Base-by-base conservation (phyloP, 2,888 invertebrate species). In the Noctua janthe region DNA sequence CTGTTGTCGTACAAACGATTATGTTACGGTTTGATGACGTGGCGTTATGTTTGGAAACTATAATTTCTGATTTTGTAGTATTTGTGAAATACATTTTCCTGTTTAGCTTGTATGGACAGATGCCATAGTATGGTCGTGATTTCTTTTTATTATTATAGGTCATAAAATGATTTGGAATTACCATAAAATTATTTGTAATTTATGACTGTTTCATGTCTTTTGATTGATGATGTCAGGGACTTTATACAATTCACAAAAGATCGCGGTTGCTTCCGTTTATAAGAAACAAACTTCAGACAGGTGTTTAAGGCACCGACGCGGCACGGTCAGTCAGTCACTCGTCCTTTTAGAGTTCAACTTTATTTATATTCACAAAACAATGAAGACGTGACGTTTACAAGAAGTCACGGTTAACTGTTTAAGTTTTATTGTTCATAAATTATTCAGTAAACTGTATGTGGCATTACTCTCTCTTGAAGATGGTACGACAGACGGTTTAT, bases 1-100 rank as follows among this genome's bases (percentile, higher is more conserved):
- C 92, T 93, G 89, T 69, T 59, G 59, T n/a, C 59, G 59, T 71
- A 56, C 67, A 49, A 76, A 17, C 7, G 59, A 80, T 74, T 76
- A 74, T 54, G 43, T 69, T 81, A 72, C n/a, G 29, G 35, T 76
- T 73, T 59, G 70, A 67, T 86, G 81, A 81, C 78, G 79, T 74
- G 47, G 35, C 29, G 29, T 17, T 47, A n/a, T 54, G 29, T 74
- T 71, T 59, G n/a, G 13, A 54, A 69, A 39, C 56, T 15, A 29
- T 49, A 20, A 29, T 82, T 78, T 66, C 8, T 39, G 51, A 35
- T 49, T 23, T 15, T 8, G 15, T 29, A 35, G 23, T 15, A 43
- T 70, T 29, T 15, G 15, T 59, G 39, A 70, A 70, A 49, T 43
- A 13, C 1, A 54, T 69, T 79, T 72, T 56, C 59, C 20, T 51